Evolutionary conservation across 2,888 invertebrate species (phyloP), one percentile per base, ranked within the genome.

Genomic region (Epistrophe eligans): DNA sequence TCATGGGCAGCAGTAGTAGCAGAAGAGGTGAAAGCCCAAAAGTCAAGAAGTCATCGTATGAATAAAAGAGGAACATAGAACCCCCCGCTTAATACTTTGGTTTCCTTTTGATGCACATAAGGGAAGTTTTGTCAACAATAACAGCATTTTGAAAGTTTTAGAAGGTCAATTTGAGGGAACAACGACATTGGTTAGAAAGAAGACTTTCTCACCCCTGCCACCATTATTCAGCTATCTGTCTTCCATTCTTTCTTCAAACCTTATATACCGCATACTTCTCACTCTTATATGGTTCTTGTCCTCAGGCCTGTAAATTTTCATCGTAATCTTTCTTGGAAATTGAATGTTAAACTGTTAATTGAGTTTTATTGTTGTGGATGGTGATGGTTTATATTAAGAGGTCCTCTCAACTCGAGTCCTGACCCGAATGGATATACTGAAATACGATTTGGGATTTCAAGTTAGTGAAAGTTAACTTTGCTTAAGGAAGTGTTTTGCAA

Each of bases 261-360:
- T 38, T 57, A 19, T 24, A 24, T 24, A 24, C 24, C 24, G 24
- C 24, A 24, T 24, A 24, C 24, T 3, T 24, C n/a, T 24, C 24
- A 24, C 24, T 24, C 19, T 43, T 8, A 1, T 8, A 45, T 9
- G 28, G 7, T 15, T 43, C 57, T 2, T 15, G 0, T 15, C 0
- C 17, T 9, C 9, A 35, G 8, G 15, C 13, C n/a, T 32, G 38
- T 40, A 74, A 74, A 74, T 80, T 70, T 67, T 70, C 35, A 43
- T 67, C 19, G 55, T 74, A 74, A 74, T 80, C 67, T 80, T 40
- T 55, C 60, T 58, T 67, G 81, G 7, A 81, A 85, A 82, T 85
- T 80, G 84, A 84, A 85, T 77, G 74, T 66, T 82, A 87, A 87
- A 87, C 79, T 87, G 79, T 79, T 83, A 87, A 87, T 87, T 87